phyloP scores from a whole-genome alignment of 1,140 invertebrate genomes.

The Galendromus occidentalis region DNA sequence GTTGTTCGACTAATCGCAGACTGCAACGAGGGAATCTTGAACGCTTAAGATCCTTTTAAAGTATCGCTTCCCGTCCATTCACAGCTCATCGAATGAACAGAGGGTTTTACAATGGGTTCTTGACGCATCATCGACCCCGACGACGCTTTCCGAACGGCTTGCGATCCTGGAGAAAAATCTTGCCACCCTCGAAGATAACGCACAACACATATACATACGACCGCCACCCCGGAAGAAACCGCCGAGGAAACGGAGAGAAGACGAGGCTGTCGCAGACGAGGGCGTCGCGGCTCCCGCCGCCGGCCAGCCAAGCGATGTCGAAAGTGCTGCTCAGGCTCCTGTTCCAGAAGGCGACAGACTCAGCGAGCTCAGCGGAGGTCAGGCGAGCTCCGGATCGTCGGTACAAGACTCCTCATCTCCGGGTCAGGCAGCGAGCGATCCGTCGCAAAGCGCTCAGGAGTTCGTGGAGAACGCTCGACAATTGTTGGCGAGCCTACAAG shows the following conservation, averaged over 20 bases:
- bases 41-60: no score
- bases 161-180: neutral
- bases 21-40: no score
- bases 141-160: neutral
- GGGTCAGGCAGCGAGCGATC: neutral
- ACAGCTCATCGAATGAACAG: neutral
- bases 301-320: neutral
- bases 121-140: neutral
- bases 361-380: neutral
- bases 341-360: neutral
- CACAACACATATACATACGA: neutral
- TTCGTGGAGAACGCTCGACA: neutral
- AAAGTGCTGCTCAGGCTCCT: neutral
- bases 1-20: no score
- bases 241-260: neutral
- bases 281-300: neutral
- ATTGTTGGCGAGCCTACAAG: neutral
- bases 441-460: neutral
- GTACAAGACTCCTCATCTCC: neutral
- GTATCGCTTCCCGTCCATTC: no score
- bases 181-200: neutral
- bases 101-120: neutral
- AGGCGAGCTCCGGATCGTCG: neutral
- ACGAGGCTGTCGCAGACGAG: neutral
- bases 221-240: conserved; percentile 5